Conservation (phyloP, 2,113 vertebrate species). For the Colistium nudipinnis region DNA sequence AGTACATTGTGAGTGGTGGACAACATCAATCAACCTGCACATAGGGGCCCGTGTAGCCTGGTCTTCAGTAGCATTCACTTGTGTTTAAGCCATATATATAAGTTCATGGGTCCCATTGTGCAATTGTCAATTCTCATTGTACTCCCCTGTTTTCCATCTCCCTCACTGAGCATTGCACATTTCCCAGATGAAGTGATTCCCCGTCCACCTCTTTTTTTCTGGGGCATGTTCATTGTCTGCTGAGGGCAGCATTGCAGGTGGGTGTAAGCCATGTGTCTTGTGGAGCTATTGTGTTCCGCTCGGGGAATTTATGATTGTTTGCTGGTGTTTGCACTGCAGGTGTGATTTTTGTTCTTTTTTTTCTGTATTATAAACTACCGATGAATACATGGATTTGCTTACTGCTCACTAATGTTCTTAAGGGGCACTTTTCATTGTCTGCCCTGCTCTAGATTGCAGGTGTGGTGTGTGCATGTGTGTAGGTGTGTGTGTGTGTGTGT, state of each 20-base stretch:
- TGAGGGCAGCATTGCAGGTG: conserved; percentile 47
- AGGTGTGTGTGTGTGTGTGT: conserved; percentile 8
- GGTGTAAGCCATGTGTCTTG: conserved; percentile 35
- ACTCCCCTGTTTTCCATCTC: not conserved
- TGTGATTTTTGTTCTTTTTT: too few species aligned
- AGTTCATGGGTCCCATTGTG: not conserved
- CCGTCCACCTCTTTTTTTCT: conserved; percentile 22
- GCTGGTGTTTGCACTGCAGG: conserved; percentile 28
- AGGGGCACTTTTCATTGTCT: conserved; percentile 57
- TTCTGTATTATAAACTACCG: conserved; percentile 2
- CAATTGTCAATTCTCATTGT: not conserved
- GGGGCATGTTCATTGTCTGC: conserved; percentile 63
- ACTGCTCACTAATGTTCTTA: not conserved
- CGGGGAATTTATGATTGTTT: conserved; percentile 16
- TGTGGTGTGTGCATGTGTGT: conserved; percentile 19
- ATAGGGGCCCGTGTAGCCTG: not conserved
- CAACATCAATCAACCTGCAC: not conserved
- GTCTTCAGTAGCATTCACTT: conserved; percentile 15
- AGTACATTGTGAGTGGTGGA: too few species aligned
- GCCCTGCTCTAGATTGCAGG: conserved; percentile 40
- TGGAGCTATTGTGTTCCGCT: conserved; percentile 28
- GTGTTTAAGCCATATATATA: not conserved
- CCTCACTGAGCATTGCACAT: not conserved
- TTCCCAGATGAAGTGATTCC: conserved; percentile 14
- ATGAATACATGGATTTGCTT: conserved; percentile 3